Conservation (phyloP, 2,888 invertebrate genomes). For the Drosophila testacea region DNA sequence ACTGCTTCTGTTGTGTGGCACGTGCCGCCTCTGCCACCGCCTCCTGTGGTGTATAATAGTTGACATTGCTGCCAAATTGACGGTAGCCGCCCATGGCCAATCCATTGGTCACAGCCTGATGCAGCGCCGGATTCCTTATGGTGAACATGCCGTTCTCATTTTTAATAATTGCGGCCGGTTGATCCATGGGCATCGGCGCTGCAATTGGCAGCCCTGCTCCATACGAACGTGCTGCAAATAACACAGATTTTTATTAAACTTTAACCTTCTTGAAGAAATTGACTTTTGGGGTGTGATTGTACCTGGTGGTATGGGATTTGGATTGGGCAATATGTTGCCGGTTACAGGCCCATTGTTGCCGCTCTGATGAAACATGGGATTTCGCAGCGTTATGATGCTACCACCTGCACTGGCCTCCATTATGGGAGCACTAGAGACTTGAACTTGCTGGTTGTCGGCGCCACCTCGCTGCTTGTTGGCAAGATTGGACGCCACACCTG, state of each 20-base stretch:
- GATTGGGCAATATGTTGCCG: conserved; percentile 60
- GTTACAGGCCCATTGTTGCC: conserved; percentile 54
- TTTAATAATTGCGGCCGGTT: conserved; percentile 89
- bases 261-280: background rate
- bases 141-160: conserved; percentile 93
- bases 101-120: conserved; percentile 84
- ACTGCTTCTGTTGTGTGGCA: conserved; percentile 69
- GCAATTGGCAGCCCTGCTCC: conserved; percentile 62
- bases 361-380: conserved; percentile 89
- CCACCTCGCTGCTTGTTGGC: conserved; percentile 46
- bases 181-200: conserved; percentile 84
- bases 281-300: background rate
- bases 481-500: conserved; percentile 31
- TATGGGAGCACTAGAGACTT: conserved; percentile 34
- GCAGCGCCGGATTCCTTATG: conserved; percentile 89
- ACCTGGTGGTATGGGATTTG: conserved; percentile 74
- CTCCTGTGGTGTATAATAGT: conserved; percentile 83
- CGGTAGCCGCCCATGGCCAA: conserved; percentile 82
- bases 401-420: conserved; percentile 62
- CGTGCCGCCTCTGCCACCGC: conserved; percentile 81
- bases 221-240: conserved; percentile 61
- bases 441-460: conserved; percentile 16
- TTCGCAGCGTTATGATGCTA: conserved; percentile 91
- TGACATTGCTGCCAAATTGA: conserved; percentile 82
- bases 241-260: background rate